Conservation (phyloP, 2,888 invertebrate genomes). For the Nymphalis polychloros region DNA sequence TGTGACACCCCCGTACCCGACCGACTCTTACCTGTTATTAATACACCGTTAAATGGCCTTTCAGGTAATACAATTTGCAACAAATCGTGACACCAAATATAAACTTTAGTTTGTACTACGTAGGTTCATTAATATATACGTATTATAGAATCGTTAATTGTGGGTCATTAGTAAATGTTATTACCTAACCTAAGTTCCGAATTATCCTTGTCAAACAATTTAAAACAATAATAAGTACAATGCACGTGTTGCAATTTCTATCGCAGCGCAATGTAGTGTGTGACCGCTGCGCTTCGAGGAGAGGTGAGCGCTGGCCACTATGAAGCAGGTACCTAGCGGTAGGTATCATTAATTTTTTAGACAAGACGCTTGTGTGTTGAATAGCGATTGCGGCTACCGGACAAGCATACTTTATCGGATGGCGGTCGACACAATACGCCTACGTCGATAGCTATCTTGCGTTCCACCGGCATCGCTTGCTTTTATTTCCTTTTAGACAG, state of each 20-base stretch:
- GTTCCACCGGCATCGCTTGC: conserved; percentile 47
- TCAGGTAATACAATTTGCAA: conserved; percentile 9
- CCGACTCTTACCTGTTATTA: conserved; percentile 3
- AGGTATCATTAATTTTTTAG: conserved; percentile 54
- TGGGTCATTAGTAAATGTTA: no score
- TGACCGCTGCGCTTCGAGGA: background rate
- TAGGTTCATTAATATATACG: no score
- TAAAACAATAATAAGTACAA: background rate
- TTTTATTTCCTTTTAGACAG: conserved; percentile 49
- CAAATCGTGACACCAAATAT: background rate
- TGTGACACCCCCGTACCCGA: conserved; percentile 24
- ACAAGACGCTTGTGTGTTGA: conserved; percentile 47
- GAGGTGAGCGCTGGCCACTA: background rate
- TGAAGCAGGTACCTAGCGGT: conserved; percentile 21
- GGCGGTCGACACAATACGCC: conserved; percentile 54
- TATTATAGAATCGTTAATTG: no score
- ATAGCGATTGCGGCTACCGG: conserved; percentile 54
- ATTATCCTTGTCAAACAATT: background rate
- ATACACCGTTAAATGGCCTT: conserved; percentile 5
- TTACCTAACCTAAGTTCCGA: no score
- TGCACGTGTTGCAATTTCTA: conserved; percentile 7
- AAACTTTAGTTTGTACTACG: no score
- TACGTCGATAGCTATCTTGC: conserved; percentile 48
- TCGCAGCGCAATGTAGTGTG: background rate
- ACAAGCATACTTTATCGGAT: conserved; percentile 65